phyloP scores from a whole-genome alignment of 1,140 invertebrate species.

The Tetraneura akinire region DNA sequence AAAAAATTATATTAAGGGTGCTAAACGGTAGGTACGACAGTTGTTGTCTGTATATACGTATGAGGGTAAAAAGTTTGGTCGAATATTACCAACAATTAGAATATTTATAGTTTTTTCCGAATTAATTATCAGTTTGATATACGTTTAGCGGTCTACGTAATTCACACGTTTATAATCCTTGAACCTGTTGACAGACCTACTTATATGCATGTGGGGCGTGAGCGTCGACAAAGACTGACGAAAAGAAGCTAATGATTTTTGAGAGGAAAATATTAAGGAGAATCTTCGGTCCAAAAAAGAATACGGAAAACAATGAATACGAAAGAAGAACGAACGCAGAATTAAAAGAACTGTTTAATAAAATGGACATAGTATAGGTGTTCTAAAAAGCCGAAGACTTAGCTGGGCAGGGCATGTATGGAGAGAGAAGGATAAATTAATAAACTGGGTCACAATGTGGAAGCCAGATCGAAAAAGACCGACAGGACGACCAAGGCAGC shows the following conservation, averaged over 20 bases:
- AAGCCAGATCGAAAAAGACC: constrained; percentile 1
- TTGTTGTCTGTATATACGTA: constrained; percentile 9
- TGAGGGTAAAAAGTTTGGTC: constrained; percentile 18
- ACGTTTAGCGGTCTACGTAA: no score
- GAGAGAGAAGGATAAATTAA: background rate
- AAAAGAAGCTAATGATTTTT: background rate
- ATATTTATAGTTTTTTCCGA: no score
- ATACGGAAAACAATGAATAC: background rate
- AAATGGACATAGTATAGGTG: background rate
- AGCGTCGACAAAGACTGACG: background rate
- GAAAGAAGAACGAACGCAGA: background rate
- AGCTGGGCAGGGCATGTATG: background rate
- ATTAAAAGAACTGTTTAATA: background rate
- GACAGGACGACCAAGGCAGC: background rate
- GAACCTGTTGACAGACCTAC: no score
- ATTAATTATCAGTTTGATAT: no score
- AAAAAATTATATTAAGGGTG: no score
- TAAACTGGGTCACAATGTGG: constrained; percentile 6
- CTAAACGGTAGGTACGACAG: constrained; percentile 6
- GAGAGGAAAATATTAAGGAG: no score
- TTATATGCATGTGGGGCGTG: no score
- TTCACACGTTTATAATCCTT: no score
- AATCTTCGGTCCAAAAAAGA: background rate
- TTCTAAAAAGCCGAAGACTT: constrained; percentile 25
- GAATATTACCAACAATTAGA: no score